Evolutionary conservation across 2,888 invertebrate species (phyloP).

Genomic region (Parnassius glacialis): DNA sequence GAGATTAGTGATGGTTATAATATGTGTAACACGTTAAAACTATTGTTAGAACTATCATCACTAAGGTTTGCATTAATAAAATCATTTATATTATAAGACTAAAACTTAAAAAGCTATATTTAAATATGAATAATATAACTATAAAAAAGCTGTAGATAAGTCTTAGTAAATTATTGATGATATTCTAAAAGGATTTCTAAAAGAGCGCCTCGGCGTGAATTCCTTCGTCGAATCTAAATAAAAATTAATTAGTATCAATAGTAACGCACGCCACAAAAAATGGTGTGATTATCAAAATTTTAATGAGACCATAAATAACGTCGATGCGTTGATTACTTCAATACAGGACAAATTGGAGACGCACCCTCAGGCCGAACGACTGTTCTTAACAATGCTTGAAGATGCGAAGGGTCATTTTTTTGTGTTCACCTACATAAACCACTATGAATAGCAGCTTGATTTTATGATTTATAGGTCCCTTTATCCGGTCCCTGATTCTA

Average conservation of each 20-base stretch:
- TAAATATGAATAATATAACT: background rate
- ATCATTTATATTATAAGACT: background rate
- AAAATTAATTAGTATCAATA: conserved; percentile 39
- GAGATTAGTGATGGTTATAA: no score
- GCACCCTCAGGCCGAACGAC: conserved; percentile 56
- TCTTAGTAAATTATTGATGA: background rate
- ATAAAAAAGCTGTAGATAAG: background rate
- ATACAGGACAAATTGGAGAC: conserved; percentile 73
- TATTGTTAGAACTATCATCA: no score
- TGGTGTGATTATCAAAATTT: conserved; percentile 67
- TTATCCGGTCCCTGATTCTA: conserved; percentile 70
- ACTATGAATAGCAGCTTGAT: conserved; percentile 74
- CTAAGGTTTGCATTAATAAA: no score
- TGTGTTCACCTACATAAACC: conserved; percentile 63
- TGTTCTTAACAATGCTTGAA: conserved; percentile 55
- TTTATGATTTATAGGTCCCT: conserved; percentile 79
- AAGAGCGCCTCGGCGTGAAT: conserved; percentile 18
- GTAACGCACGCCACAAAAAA: conserved; percentile 42
- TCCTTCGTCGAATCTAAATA: conserved; percentile 27
- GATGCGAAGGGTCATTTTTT: conserved; percentile 67
- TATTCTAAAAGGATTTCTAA: conserved; percentile 9
- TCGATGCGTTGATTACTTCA: conserved; percentile 63
- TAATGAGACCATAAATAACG: conserved; percentile 75
- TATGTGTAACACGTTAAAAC: no score
- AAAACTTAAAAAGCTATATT: background rate